Conservation (phyloP, 2,797 vertebrate genomes). For the Salarias fasciatus region DNA sequence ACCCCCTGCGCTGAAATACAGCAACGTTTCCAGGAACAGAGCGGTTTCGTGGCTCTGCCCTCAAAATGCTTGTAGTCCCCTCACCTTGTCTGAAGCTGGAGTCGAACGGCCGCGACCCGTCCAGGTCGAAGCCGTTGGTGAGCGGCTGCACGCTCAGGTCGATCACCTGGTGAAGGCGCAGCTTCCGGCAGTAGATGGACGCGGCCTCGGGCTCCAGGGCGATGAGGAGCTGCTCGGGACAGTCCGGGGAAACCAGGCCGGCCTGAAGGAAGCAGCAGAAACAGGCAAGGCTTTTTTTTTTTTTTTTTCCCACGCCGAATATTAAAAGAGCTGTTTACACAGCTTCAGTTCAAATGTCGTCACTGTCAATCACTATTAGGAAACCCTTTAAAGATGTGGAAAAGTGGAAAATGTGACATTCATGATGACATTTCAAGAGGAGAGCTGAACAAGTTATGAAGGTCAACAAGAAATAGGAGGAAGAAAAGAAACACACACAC, state of each 20-base stretch:
- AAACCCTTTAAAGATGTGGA: not conserved
- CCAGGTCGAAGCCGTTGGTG: constrained; percentile 74
- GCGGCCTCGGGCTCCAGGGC: constrained; percentile 95
- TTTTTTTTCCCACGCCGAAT: not conserved
- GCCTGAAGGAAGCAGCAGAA: constrained; percentile 77
- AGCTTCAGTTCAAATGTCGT: not conserved
- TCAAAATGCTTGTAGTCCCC: not conserved
- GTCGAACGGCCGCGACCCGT: constrained; percentile 82
- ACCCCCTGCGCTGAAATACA: constrained; percentile 51
- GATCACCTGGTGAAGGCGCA: constrained; percentile 92
- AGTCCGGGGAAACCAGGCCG: constrained; percentile 86
- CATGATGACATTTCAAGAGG: not conserved
- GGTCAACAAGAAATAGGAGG: not conserved
- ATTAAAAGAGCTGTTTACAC: not conserved
- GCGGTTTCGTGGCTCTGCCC: constrained; percentile 65
- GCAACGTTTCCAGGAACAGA: constrained; percentile 66
- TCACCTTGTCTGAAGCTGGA: constrained; percentile 94
- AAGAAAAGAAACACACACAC: not conserved
- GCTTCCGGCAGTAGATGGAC: constrained; percentile 95
- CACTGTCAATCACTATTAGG: not conserved
- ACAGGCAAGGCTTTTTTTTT: too few relatives aligned
- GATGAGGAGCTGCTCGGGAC: constrained; percentile 91
- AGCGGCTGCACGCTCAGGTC: constrained; percentile 88
- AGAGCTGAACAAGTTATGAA: not conserved
- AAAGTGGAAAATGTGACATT: not conserved